Percentiles rank a stretch among this genome's conserved stretches.
phyloP scores from a whole-genome alignment of 2,113 vertebrate genomes.

The Tichodroma muraria region DNA sequence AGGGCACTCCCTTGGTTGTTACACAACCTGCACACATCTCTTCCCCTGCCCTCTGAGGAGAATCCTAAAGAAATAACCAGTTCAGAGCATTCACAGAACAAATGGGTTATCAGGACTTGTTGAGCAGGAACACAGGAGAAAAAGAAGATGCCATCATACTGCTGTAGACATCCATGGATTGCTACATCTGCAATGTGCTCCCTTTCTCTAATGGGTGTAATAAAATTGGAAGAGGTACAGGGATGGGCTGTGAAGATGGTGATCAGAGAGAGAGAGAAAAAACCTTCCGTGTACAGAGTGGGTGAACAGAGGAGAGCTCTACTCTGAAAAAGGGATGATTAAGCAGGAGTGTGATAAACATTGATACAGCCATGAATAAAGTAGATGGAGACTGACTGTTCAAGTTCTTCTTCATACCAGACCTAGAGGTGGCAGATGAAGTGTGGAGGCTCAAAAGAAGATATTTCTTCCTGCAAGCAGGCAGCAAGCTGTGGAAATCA shows the following conservation, averaged over 20 bases:
- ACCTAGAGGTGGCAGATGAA: not conserved
- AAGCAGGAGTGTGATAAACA: not conserved
- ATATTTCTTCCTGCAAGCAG: not conserved
- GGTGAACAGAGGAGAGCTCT: not conserved
- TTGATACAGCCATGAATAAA: not conserved
- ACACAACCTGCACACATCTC: not conserved
- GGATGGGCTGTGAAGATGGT: not conserved
- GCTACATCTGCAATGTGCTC: not conserved
- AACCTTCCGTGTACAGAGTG: not conserved
- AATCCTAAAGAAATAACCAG: not conserved
- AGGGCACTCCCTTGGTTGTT: not conserved
- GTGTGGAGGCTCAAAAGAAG: not conserved
- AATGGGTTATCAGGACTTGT: not conserved
- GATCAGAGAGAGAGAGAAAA: not conserved
- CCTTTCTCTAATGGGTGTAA: not conserved
- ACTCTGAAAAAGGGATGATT: not conserved
- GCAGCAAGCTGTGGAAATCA: slow-evolving; percentile 13
- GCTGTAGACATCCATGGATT: not conserved
- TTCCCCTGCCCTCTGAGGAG: not conserved
- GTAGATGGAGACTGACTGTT: not conserved
- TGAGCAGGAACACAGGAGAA: not conserved
- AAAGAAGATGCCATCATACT: not conserved
- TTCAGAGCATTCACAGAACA: not conserved
- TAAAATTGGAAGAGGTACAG: not conserved
- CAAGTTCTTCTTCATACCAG: not conserved